Evolutionary conservation across 2,888 invertebrate species (phyloP).

Genomic region (Pharmacophagus antenor): DNA sequence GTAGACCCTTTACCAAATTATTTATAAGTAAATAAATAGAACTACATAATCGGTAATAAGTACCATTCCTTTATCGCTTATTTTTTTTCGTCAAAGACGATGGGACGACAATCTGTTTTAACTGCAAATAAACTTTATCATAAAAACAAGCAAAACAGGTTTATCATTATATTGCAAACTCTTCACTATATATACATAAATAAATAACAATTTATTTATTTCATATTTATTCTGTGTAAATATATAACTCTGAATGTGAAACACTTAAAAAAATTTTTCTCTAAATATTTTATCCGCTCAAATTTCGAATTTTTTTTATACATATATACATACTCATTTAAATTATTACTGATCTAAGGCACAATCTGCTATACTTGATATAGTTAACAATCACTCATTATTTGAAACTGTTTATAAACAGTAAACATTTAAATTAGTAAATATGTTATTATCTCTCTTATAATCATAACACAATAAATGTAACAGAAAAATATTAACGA

Average conservation of each 20-base stretch:
- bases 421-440: constrained; percentile 57
- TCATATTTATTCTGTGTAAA: constrained; percentile 40
- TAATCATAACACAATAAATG: constrained; percentile 67
- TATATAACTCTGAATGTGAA: constrained; percentile 47
- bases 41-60: constrained; percentile 76
- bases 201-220: constrained; percentile 48
- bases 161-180: constrained; percentile 56
- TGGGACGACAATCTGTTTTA: constrained; percentile 54
- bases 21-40: constrained; percentile 79
- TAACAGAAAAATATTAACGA: constrained; percentile 76
- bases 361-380: constrained; percentile 73
- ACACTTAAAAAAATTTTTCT: constrained; percentile 60
- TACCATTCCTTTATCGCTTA: constrained; percentile 59
- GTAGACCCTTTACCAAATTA: constrained; percentile 82
- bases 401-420: constrained; percentile 62
- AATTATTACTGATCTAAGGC: constrained; percentile 73
- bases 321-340: constrained; percentile 32
- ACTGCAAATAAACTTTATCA: constrained; percentile 70
- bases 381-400: constrained; percentile 64
- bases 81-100: constrained; percentile 59
- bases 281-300: constrained; percentile 48
- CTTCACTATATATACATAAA: constrained; percentile 50
- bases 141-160: constrained; percentile 75
- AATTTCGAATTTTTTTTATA: constrained; percentile 49
- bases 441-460: constrained; percentile 59